Evolutionary conservation across 2,797 vertebrate species (phyloP).

Genomic region (Enteromius trimaculatus): DNA sequence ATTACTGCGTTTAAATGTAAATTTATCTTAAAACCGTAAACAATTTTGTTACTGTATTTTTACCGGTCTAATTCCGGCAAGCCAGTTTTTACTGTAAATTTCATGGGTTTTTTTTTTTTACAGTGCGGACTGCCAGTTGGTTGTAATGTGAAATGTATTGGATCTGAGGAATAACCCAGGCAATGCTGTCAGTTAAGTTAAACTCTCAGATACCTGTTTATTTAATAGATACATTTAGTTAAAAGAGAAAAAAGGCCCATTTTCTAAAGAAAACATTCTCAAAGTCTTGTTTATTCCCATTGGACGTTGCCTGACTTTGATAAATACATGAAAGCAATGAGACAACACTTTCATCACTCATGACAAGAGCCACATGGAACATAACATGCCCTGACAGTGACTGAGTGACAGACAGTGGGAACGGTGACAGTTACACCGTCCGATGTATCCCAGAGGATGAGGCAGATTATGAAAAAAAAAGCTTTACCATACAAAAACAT

Average conservation of each 20-base stretch:
- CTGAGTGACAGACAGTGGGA: conserved; percentile 36
- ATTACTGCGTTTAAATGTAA: too few relatives aligned
- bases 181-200: neutral
- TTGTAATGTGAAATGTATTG: neutral
- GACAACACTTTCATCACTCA: conserved; percentile 37
- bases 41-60: too few relatives aligned
- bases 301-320: conserved; percentile 15
- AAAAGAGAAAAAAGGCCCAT: neutral
- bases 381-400: conserved; percentile 36
- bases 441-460: neutral
- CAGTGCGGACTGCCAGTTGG: neutral
- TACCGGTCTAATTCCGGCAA: too few relatives aligned
- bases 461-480: conserved; percentile 41
- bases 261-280: conserved; percentile 11
- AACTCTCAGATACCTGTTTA: neutral
- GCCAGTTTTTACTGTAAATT: too few relatives aligned
- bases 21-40: too few relatives aligned
- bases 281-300: conserved; percentile 8
- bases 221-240: conserved; percentile 6
- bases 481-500: neutral
- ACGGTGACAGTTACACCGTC: conserved; percentile 3
- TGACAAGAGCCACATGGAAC: conserved; percentile 26
- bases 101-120: too few relatives aligned
- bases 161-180: neutral
- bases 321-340: conserved; percentile 32